These are phyloP conservation scores for Platycercus adscitus DNA, from an alignment of 2,113 vertebrate genomes.

Conservation along the genomic window DNA sequence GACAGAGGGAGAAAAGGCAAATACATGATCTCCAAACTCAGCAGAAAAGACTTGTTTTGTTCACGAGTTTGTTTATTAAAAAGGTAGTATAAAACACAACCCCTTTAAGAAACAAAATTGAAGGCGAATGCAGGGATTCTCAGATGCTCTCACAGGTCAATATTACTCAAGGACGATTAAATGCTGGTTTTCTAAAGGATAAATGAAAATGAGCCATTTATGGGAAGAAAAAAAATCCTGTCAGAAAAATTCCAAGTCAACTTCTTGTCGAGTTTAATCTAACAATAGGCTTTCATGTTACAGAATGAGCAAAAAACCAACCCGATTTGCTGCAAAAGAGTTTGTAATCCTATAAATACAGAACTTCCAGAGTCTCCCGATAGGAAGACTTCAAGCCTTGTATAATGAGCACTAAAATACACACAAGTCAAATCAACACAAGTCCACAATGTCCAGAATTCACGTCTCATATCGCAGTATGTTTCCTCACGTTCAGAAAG, in stretches of 20 bases:
- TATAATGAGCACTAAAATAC: not conserved
- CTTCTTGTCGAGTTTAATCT: slow-evolving; percentile 34
- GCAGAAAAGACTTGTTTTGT: not conserved
- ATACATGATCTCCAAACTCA: not conserved
- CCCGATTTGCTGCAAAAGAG: slow-evolving; percentile 8
- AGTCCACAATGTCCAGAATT: not conserved
- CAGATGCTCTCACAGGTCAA: not conserved
- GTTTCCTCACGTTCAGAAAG: slow-evolving; percentile 12
- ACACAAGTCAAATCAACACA: slow-evolving; percentile 26
- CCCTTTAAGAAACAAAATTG: slow-evolving; percentile 65
- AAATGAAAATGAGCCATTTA: not conserved
- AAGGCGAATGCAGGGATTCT: slow-evolving; percentile 23
- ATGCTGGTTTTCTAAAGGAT: not conserved
- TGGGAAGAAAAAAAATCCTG: not conserved
- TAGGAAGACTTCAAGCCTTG: not conserved
- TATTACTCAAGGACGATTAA: not conserved
- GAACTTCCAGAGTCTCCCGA: not conserved
- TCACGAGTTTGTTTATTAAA: slow-evolving; percentile 59
- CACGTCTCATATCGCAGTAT: not conserved
- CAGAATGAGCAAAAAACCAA: slow-evolving; percentile 42
- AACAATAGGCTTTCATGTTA: slow-evolving; percentile 22
- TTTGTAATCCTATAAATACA: not conserved
- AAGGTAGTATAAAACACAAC: slow-evolving; percentile 67
- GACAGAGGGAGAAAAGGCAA: not conserved
- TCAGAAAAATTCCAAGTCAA: not conserved